Evolutionary conservation across 2,888 invertebrate species (phyloP), one percentile per base, ranked within the genome.

Genomic region (Nymphalis polychloros): DNA sequence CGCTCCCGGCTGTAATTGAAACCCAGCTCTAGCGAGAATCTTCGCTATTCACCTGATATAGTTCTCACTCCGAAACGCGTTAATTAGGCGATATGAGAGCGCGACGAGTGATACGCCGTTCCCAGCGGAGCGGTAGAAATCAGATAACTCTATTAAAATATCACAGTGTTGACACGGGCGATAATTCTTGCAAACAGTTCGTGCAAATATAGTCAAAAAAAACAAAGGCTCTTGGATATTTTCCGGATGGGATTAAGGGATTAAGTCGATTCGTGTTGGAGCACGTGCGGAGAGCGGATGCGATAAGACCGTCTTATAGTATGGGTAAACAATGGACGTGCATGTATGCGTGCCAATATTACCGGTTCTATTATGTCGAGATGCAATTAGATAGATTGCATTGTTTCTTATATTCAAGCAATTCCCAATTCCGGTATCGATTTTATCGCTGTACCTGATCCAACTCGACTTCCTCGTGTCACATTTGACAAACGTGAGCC

Each of bases 161-260:
- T 83, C 80, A 83, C 80, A 74, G 78, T 84, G 83, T 84, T 84
- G 82, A 81, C 82, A 83, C 79, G 79, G 73, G 71, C 79, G 84
- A 86, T 89, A 87, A 85, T 81, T 81, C 80, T 82, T 77, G 83
- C 85, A 90, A 89, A 90, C 85, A 88, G 76, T 76, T 78, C 80
- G 78, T 77, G 84, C 82, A 86, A 87, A 89, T 85, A 86, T 82
- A 77, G 81, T 85, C 78, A 16, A 80, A 79, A n/a, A 85, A 84
- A 89, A 90, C 89, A 90, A 87, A 87, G 85, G 84, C 79, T 86
- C 87, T 87, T 85, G 85, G 83, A 81, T 86, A 72, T 87, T 89
- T 90, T 89, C 89, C 88, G 87, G 86, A 85, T 86, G 71, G 87
- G 90, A 89, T 91, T 89, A 90, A 80, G 80, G 84, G 87, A 88